Percentiles rank a stretch among this genome's conserved stretches.
phyloP scores from a whole-genome alignment of 2,888 invertebrate genomes.

The Aricia artaxerxes region DNA sequence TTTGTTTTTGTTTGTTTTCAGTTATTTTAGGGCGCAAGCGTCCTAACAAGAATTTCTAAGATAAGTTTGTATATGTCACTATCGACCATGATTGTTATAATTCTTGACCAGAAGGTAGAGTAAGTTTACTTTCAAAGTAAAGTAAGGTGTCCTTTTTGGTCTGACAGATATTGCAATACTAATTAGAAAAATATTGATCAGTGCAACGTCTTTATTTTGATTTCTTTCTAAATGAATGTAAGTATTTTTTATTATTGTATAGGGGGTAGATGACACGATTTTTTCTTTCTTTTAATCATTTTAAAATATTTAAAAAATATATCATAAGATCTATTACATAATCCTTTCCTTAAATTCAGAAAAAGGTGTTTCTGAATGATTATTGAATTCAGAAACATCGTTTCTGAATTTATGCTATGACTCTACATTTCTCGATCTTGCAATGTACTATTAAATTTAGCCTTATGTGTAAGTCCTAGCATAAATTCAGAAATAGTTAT shows the following conservation, averaged over 20 bases:
- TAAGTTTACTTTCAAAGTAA: not conserved
- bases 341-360: no score
- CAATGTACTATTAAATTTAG: not conserved
- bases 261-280: no score
- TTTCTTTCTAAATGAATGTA: not conserved
- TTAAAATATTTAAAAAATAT: not conserved
- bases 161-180: no score
- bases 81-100: not conserved
- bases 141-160: no score
- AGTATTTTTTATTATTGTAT: no score
- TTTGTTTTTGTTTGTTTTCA: conserved; percentile 37
- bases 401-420: not conserved
- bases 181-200: not conserved
- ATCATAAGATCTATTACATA: not conserved
- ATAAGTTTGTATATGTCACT: not conserved
- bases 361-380: not conserved
- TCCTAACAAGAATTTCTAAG: not conserved
- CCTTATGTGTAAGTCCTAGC: not conserved
- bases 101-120: not conserved
- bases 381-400: not conserved
- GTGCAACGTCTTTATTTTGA: not conserved
- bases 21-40: conserved; percentile 13
- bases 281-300: not conserved
- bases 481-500: not conserved
- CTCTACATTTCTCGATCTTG: not conserved